Base-by-base conservation (phyloP, 2,888 invertebrate genomes). In the Ectemnius lituratus region DNA sequence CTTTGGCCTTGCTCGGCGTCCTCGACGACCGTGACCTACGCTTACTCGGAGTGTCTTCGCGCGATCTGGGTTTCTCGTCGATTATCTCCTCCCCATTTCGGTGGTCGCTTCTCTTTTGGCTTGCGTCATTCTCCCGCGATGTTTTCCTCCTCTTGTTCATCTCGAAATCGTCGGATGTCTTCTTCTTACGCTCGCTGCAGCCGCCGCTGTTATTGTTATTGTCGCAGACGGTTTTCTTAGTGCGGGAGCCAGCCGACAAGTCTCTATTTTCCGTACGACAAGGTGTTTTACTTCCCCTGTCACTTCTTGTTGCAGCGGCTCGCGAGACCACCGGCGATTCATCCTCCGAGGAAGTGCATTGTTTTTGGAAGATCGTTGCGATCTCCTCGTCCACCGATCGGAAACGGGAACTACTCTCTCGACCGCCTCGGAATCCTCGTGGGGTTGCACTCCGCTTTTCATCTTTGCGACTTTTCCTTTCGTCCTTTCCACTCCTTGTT, bases 311-410 rank as follows among this genome's bases (percentile, higher is more conserved):
- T 4, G 8, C 0, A 2, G 0, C 23, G 11, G 37, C 37, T 3
- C 37, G 37, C 20, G 27, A 23, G 0, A 0, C 47, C 2, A 14
- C 37, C 0, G 20, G 14, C 5, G 18, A 2, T 3, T 73, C 73
- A 8, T 78, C 73, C 0, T 81, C 75, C 6, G 76, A 73, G 1
- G 76, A 82, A 6, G 37, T 67, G 60, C 67, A 74, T 23, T 69
- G 64, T 18, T 57, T 64, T 1, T 46, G 64, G 57, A 79, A 80
- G 4, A 79, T 72, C 1, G 11, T 59, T 0, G 63, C 20, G 2
- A 78, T 78, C 23, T 76, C 79, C 13, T 73, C 73, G 56, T 83
- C 72, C 27, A 58, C 13, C 27, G 64, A 66, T 6, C 37, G 37
- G 2, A 8, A 61, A 20, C 23, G 45, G 3, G 16, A 14, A 52